phyloP scores from a whole-genome alignment of 1,140 invertebrate species.

The Rhagoletis zephyria region DNA sequence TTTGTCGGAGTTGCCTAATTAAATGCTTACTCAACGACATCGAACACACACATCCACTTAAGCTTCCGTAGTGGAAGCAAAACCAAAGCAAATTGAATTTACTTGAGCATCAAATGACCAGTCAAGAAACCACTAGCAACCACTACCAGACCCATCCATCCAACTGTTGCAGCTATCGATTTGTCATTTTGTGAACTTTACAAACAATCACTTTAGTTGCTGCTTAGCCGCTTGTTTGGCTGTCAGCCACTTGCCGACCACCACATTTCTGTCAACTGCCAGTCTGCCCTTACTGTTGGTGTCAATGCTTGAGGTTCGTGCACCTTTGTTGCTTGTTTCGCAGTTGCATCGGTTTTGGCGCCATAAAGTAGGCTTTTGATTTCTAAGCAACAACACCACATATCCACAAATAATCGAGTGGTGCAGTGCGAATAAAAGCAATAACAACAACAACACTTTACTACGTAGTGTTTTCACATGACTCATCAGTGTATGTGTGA shows the following conservation, averaged over 20 bases:
- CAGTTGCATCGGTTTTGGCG: neutral
- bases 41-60: neutral
- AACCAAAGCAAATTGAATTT: neutral
- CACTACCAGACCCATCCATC: neutral
- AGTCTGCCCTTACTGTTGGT: neutral
- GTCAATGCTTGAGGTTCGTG: neutral
- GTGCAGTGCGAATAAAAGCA: slow-evolving; percentile 9
- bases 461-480: neutral
- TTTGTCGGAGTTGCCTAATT: neutral
- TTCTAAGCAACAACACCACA: neutral
- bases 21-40: neutral
- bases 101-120: neutral
- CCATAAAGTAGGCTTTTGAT: slow-evolving; percentile 46
- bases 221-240: slow-evolving; percentile 34
- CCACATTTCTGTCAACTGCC: neutral
- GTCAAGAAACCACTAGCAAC: neutral
- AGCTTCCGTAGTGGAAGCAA: neutral
- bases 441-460: neutral
- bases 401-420: neutral
- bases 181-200: neutral
- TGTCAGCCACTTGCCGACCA: slow-evolving; percentile 18
- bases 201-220: slow-evolving; percentile 29
- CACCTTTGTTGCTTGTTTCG: neutral
- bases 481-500: neutral
- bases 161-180: neutral